Percentiles rank a stretch among this genome's conserved stretches.
phyloP scores from a whole-genome alignment of 1,140 invertebrate genomes.

The Panagrolaimus sp. region DNA sequence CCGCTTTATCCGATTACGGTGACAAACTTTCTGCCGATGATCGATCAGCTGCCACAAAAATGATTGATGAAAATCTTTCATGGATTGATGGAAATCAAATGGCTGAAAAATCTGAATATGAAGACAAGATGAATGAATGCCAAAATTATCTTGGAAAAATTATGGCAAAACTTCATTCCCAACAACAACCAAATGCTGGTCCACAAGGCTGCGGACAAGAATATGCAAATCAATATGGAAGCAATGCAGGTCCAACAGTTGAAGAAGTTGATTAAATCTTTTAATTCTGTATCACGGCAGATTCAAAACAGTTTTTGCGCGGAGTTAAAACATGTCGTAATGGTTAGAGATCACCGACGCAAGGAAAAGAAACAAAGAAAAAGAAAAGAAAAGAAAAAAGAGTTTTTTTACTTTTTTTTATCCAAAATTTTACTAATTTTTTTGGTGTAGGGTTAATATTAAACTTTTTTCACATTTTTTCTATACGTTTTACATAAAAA shows the following conservation, averaged over 20 bases:
- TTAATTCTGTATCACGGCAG: no score
- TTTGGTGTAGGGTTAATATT: no score
- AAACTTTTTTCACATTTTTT: no score
- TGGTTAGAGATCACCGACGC: no score
- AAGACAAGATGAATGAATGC: conserved; percentile 79
- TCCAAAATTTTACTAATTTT: no score
- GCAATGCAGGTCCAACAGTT: conserved; percentile 14
- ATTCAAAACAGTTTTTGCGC: no score
- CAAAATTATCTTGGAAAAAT: conserved; percentile 79
- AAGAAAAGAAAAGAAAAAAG: no score
- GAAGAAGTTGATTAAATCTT: conserved; percentile 20
- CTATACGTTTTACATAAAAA: no score
- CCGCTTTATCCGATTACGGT: conserved; percentile 69
- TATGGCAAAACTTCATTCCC: conserved; percentile 62
- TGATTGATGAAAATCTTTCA: conserved; percentile 83
- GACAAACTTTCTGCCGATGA: conserved; percentile 6
- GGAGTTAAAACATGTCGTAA: no score
- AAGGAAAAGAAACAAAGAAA: no score
- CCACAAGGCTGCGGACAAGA: conserved; percentile 36
- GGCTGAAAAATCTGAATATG: conserved; percentile 87
- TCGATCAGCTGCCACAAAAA: conserved; percentile 62
- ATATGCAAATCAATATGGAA: conserved; percentile 57
- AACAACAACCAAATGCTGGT: conserved; percentile 57
- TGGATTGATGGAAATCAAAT: conserved; percentile 89
- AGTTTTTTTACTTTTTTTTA: no score